A percentile compares a stretch with the other conserved stretches of the same genome.
Conservation (phyloP, 2,113 vertebrate genomes). For the Sinocyclocheilus anophthalmus region DNA sequence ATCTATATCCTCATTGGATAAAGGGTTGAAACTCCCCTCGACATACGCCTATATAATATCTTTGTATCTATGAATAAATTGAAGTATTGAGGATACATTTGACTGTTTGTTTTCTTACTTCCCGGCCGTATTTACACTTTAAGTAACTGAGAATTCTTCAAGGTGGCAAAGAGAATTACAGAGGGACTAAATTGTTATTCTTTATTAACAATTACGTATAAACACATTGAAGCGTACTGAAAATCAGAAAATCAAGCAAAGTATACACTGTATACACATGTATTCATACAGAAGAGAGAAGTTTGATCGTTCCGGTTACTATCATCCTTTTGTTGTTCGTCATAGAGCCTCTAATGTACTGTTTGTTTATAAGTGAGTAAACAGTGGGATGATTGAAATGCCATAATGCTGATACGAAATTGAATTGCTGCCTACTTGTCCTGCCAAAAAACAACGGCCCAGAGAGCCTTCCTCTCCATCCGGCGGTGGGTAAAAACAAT, state of each 20-base stretch:
- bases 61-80: no score
- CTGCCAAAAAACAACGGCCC: slow-evolving; percentile 59
- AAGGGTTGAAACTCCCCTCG: no score
- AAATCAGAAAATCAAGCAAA: slow-evolving; percentile 10
- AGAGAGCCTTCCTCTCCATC: slow-evolving; percentile 60
- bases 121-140: no score
- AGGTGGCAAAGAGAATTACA: no score
- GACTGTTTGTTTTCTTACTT: no score
- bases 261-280: slow-evolving; percentile 14
- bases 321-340: slow-evolving; percentile 34
- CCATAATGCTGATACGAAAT: slow-evolving; percentile 55
- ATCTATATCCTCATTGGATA: no score
- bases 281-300: slow-evolving; percentile 16
- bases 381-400: slow-evolving; percentile 47
- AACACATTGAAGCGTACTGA: background rate
- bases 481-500: slow-evolving; percentile 59
- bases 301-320: background rate
- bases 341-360: slow-evolving; percentile 46
- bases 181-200: no score
- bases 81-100: no score
- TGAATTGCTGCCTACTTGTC: slow-evolving; percentile 57
- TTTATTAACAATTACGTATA: no score
- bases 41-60: no score
- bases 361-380: slow-evolving; percentile 55
- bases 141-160: no score